Base-by-base conservation (phyloP, 2,888 invertebrate genomes). In the Trypoxylon attenuatum region DNA sequence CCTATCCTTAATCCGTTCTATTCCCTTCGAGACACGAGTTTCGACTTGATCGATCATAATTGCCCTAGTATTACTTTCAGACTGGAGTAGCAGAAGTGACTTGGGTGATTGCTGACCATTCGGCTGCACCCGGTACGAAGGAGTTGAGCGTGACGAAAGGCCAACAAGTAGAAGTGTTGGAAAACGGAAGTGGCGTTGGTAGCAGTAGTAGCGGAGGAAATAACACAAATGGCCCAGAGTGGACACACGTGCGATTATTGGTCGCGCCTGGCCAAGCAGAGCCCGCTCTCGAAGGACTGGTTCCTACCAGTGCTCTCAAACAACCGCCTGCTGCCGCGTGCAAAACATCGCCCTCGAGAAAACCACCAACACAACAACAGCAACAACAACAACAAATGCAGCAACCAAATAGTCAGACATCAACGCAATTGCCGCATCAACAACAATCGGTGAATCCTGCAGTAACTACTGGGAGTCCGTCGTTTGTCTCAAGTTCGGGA, bases 101-200 rank as follows among this genome's bases (percentile, higher is more conserved):
- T 63, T 96, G 96, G 96, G 95, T 96, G 79, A 92, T 96, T 57
- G 94, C 94, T 71, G 97, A 97, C 86, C 95, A 94, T 87, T 89
- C 89, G 21, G 92, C 94, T n/a, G 90, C 93, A 15, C 89, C 91
- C 8, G 92, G 93, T 73, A 89, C 93, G 45, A 92, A 93, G 56
- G 97, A 97, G 87, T 88, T 97, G 78, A 92, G 92, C 53, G 96
- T 98, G 42, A 90, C 90, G 69, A 96, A 96, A 87, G 97, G 97
- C 19, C 97, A 97, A 88, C 97, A 97, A 88, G 97, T 97, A 69
- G 97, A 97, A 86, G 93, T 97, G 71, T 89, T 97, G 73, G 97
- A 97, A 86, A 90, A 92, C 69, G 92, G 92, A 82, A 88, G 91
- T 63, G 88, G 91, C 77, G 61, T 72, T 23, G 60, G 70, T 45